Base-by-base conservation (phyloP, 2,797 vertebrate genomes). In the Acanthurus lineatus region DNA sequence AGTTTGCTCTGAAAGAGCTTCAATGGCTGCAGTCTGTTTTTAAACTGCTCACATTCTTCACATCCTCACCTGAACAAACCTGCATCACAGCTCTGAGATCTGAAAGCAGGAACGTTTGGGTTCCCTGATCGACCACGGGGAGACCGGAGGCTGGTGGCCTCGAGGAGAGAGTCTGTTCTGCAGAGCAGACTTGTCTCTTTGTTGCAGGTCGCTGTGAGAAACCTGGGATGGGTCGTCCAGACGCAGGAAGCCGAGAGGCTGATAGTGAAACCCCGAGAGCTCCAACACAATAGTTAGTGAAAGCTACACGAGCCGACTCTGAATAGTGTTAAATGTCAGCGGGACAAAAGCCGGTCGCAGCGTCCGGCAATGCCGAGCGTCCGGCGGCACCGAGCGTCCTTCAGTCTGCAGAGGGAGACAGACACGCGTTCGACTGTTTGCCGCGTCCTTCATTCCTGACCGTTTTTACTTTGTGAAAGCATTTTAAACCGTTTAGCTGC, bases 311-410 rank as follows among this genome's bases (percentile, higher is more conserved):
- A 83, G 80, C 71, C 70, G 77, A 81, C 64, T 71, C 35, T 87
- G 76, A 79, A 88, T 77, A 62, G 73, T 22, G 40, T 48, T 52
- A 85, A 88, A 88, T 81, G 81, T 86, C 86, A 88, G 28, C n/a
- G 1, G 12, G 9, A 71, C 60, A 81, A 69, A 84, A 51, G 59
- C 72, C 1, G 32, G 2, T 3, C 2, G 25, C 25, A 3, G 25
- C 25, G 25, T 25, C 25, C 25, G 25, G 25, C 25, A 3, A n/a
- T n/a, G 25, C 25, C 25, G 25, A n/a, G n/a, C n/a, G n/a, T n/a
- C n/a, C n/a, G n/a, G n/a, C n/a, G n/a, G n/a, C n/a, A n/a, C n/a
- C n/a, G 25, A 25, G 25, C 25, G 2, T 25, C 25, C 25, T 2
- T 25, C 25, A 25, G 25, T 25, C 25, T 25, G 25, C 25, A 25